Percentiles rank a stretch among this genome's conserved stretches.
phyloP scores from a whole-genome alignment of 2,888 invertebrate genomes.

The Mylabris sibirica region DNA sequence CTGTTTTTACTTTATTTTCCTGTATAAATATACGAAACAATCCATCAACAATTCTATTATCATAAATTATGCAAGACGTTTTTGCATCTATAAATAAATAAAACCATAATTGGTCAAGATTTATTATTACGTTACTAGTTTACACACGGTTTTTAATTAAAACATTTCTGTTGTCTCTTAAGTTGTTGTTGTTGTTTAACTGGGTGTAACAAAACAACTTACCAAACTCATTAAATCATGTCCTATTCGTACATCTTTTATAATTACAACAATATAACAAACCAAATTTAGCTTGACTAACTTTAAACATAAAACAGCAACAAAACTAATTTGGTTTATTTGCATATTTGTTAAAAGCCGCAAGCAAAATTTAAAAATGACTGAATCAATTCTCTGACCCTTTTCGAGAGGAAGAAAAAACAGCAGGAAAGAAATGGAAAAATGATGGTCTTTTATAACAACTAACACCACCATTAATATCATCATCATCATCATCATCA shows the following conservation, averaged over 20 bases:
- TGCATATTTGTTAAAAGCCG: too few relatives aligned
- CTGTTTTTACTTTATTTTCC: background rate
- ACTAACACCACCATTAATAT: background rate
- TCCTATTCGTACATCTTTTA: background rate
- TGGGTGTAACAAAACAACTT: background rate
- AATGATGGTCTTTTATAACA: background rate
- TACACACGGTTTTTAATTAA: conserved; percentile 10
- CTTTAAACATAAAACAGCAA: too few relatives aligned
- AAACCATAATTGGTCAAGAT: conserved; percentile 10
- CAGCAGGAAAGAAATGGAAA: background rate
- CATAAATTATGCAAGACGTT: background rate
- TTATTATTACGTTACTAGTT: conserved; percentile 3
- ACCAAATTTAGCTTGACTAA: background rate
- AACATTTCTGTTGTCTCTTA: conserved; percentile 7
- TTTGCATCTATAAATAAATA: background rate
- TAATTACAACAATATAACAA: background rate
- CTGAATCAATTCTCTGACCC: too few relatives aligned
- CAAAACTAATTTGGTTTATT: too few relatives aligned
- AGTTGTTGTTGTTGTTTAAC: background rate
- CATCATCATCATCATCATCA: too few relatives aligned
- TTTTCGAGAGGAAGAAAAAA: background rate
- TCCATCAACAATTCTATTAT: conserved; percentile 7
- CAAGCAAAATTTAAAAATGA: too few relatives aligned
- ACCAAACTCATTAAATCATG: conserved; percentile 7
- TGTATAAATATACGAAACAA: background rate